Percentiles rank a stretch among this genome's conserved stretches.
Evolutionary conservation across 2,888 invertebrate species (phyloP).

Genomic region (Dione juno): DNA sequence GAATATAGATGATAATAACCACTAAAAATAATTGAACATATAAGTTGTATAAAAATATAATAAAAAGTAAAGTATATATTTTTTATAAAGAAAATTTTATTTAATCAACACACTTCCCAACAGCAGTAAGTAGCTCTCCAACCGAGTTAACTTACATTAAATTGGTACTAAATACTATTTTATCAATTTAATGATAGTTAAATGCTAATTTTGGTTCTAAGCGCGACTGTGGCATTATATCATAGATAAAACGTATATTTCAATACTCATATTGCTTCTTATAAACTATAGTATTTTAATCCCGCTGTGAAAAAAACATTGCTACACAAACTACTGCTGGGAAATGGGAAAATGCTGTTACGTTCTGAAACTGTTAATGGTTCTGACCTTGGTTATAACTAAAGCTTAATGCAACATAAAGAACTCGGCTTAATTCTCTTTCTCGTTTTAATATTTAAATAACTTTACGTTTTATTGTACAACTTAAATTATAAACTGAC

Average conservation of each 20-base stretch:
- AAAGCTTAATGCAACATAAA: conserved; percentile 40
- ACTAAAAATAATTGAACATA: background rate
- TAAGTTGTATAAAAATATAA: too few species aligned
- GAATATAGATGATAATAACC: background rate
- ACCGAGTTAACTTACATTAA: too few species aligned
- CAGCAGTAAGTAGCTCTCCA: too few species aligned
- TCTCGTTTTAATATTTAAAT: conserved; percentile 8
- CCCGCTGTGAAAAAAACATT: conserved; percentile 48
- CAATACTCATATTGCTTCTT: conserved; percentile 25
- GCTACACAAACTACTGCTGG: conserved; percentile 51
- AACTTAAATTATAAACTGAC: background rate
- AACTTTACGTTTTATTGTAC: background rate
- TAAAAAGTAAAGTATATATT: too few species aligned
- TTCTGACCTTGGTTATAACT: conserved; percentile 44
- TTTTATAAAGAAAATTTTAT: too few species aligned
- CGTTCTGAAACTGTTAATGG: conserved; percentile 53
- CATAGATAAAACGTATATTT: conserved; percentile 16
- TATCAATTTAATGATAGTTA: background rate
- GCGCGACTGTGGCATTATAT: too few species aligned
- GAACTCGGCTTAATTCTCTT: conserved; percentile 4
- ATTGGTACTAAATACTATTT: too few species aligned
- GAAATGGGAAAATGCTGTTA: conserved; percentile 67
- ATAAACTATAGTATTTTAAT: conserved; percentile 44
- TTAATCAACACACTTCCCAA: too few species aligned
- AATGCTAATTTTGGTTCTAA: background rate